Conservation (phyloP, 1,140 invertebrate species). For the Hypothenemus hampei region DNA sequence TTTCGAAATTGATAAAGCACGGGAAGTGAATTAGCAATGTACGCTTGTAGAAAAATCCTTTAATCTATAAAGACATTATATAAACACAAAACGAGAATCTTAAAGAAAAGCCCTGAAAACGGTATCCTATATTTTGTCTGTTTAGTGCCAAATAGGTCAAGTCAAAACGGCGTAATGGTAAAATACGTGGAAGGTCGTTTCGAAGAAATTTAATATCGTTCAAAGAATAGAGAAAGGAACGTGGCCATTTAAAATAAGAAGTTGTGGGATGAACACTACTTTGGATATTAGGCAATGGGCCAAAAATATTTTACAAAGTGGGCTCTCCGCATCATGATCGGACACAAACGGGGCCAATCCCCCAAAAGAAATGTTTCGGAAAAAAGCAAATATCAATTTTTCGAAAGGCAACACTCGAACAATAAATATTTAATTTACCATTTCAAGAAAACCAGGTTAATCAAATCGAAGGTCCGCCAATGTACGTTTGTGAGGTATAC, state of each 20-base stretch:
- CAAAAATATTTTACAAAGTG: slow-evolving; percentile 26
- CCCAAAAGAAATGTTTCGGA: too few relatives aligned
- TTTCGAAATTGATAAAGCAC: too few relatives aligned
- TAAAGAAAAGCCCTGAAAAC: too few relatives aligned
- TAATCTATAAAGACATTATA: too few relatives aligned
- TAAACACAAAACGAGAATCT: too few relatives aligned
- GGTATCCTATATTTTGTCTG: too few relatives aligned
- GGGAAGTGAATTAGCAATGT: too few relatives aligned
- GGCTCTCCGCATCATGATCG: not conserved
- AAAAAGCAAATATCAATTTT: too few relatives aligned
- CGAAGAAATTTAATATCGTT: slow-evolving; percentile 16
- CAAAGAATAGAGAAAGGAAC: slow-evolving; percentile 17
- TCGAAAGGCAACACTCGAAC: not conserved
- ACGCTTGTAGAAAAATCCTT: too few relatives aligned
- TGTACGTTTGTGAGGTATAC: too few relatives aligned
- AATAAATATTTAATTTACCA: slow-evolving; percentile 14
- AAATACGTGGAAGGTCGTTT: slow-evolving; percentile 14
- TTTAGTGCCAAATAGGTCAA: slow-evolving; percentile 22
- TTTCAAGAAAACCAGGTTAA: slow-evolving; percentile 21
- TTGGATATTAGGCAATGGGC: slow-evolving; percentile 25
- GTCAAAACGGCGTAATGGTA: slow-evolving; percentile 7
- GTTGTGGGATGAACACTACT: slow-evolving; percentile 27
- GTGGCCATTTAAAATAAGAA: slow-evolving; percentile 25
- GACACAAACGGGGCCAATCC: not conserved
- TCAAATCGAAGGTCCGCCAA: slow-evolving; percentile 17